These are phyloP conservation scores for Pogonomyrmex californicus DNA, from an alignment of 1,140 invertebrate species.

Conservation along the genomic window DNA sequence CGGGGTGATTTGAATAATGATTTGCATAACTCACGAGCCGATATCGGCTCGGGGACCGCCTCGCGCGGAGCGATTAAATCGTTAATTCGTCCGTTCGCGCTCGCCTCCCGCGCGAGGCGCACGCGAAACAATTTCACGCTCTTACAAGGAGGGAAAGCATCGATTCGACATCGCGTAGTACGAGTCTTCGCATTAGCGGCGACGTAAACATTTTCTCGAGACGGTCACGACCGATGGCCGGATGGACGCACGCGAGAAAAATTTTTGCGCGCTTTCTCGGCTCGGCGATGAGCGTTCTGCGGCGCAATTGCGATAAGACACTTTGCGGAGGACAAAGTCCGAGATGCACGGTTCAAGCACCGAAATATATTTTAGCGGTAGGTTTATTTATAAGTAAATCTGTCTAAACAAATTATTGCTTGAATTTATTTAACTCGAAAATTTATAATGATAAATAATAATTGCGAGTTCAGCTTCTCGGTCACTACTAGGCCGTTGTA, in stretches of 20 bases:
- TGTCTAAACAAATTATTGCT: neutral
- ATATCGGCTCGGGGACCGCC: conserved; percentile 22
- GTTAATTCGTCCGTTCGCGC: conserved; percentile 21
- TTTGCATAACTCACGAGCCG: conserved; percentile 52
- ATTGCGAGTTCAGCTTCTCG: neutral
- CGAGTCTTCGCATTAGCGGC: conserved; percentile 7
- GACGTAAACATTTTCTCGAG: conserved; percentile 39
- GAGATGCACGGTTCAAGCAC: neutral
- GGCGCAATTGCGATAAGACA: neutral
- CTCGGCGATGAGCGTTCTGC: conserved; percentile 6
- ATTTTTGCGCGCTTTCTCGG: conserved; percentile 67
- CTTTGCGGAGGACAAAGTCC: neutral
- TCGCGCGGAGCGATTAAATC: conserved; percentile 31
- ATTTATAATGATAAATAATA: neutral
- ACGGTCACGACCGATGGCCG: neutral
- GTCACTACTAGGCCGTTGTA: neutral
- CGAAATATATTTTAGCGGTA: neutral
- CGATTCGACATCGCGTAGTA: conserved; percentile 7
- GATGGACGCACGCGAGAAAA: conserved; percentile 64
- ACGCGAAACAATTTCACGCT: conserved; percentile 54
- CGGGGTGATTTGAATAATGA: conserved; percentile 50
- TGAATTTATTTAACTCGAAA: neutral
- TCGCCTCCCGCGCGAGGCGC: conserved; percentile 17
- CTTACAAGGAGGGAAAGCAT: conserved; percentile 60
- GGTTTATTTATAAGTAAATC: neutral